phyloP scores from a whole-genome alignment of 2,888 invertebrate genomes.

The Eueremaeus valkanovi region DNA sequence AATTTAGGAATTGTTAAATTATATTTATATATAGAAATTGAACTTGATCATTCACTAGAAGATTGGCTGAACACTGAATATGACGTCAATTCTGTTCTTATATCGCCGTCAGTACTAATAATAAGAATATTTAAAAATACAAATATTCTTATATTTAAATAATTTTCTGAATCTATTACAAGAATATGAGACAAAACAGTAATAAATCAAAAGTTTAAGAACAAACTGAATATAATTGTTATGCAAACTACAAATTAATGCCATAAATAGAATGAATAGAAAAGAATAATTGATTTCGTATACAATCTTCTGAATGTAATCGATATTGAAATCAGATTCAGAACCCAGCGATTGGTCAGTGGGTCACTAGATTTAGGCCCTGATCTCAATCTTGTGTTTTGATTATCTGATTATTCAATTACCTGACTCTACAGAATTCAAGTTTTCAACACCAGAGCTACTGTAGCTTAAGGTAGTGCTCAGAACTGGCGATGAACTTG shows the following conservation, averaged over 20 bases:
- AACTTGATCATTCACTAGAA: too few species aligned
- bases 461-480: background rate
- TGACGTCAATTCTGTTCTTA: too few species aligned
- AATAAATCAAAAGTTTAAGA: too few species aligned
- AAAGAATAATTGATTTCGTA: background rate
- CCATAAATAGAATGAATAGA: background rate
- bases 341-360: conserved; percentile 8
- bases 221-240: background rate
- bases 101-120: too few species aligned
- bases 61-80: too few species aligned
- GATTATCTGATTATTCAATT: background rate
- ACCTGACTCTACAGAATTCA: background rate
- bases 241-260: background rate
- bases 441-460: background rate
- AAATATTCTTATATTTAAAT: too few species aligned
- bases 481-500: background rate
- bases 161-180: too few species aligned
- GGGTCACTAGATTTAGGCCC: conserved; percentile 24
- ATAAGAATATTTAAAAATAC: too few species aligned
- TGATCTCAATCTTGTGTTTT: background rate
- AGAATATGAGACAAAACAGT: too few species aligned
- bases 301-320: background rate
- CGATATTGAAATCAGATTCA: background rate
- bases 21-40: too few species aligned
- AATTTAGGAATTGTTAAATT: too few species aligned